These are phyloP conservation scores for Liasis olivaceus DNA, from an alignment of 2,797 vertebrate genomes.

Conservation along the genomic window DNA sequence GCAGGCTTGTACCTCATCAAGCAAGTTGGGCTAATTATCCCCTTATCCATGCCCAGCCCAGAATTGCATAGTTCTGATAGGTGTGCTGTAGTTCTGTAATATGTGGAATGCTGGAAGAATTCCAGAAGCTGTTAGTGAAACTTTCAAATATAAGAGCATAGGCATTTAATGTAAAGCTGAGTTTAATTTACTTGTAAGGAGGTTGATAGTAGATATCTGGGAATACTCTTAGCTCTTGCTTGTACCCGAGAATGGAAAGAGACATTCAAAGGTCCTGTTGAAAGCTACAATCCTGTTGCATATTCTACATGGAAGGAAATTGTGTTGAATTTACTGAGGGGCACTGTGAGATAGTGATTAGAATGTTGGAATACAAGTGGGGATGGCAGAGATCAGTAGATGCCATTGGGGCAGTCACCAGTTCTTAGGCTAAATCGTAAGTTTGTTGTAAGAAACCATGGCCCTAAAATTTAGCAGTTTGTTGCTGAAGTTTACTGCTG, in stretches of 20 bases:
- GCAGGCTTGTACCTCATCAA: conserved; percentile 32
- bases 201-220: background rate
- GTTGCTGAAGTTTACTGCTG: background rate
- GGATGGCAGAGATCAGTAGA: background rate
- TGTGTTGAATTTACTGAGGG: background rate
- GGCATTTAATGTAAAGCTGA: background rate
- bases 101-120: conserved; percentile 69
- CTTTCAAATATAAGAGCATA: conserved; percentile 48
- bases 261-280: background rate
- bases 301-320: background rate
- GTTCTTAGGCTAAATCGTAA: background rate
- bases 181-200: background rate
- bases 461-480: background rate
- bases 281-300: background rate
- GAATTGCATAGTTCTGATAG: conserved; percentile 66
- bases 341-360: background rate
- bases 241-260: background rate
- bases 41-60: conserved; percentile 54
- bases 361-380: background rate
- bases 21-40: conserved; percentile 45
- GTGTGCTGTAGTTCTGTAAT: conserved; percentile 67
- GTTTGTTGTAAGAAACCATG: background rate
- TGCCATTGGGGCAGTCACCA: background rate
- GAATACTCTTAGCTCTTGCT: conserved; percentile 10
- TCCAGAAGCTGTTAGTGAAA: conserved; percentile 68